Conservation (phyloP, 2,888 invertebrate species). For the Ommatoiulus sabulosus region DNA sequence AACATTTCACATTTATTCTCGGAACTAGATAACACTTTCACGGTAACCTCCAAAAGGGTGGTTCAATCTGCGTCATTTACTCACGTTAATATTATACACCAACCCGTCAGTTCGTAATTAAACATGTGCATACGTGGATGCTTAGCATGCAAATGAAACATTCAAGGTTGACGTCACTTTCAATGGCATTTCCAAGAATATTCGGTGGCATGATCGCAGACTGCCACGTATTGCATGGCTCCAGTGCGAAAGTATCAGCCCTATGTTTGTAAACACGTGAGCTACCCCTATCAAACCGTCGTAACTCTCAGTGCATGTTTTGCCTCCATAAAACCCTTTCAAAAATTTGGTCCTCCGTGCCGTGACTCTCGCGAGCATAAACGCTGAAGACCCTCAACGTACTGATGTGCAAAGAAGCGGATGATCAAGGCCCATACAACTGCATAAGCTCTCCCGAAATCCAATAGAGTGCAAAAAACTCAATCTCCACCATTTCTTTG, state of each 20-base stretch:
- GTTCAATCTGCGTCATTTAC: background rate
- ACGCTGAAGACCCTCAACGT: background rate
- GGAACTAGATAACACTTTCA: background rate
- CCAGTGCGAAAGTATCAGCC: background rate
- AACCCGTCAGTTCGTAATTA: background rate
- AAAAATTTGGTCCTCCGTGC: background rate
- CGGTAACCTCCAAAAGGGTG: background rate
- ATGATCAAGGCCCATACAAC: constrained; percentile 6
- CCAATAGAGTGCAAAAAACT: background rate
- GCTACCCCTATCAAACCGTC: background rate
- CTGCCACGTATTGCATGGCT: background rate
- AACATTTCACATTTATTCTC: background rate
- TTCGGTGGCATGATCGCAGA: background rate
- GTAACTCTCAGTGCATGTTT: background rate
- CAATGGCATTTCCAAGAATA: background rate
- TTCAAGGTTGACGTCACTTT: background rate
- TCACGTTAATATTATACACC: background rate
- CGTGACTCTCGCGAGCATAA: background rate
- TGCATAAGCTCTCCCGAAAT: background rate
- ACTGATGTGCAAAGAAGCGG: constrained; percentile 21
- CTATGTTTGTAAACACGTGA: background rate
- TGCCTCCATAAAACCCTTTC: background rate
- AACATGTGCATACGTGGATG: background rate
- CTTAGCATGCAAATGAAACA: background rate
- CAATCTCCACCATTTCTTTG: constrained; percentile 10